A percentile compares a stretch with the other conserved stretches of the same genome.
These are phyloP conservation scores for Ypsolopha scabrella DNA, from an alignment of 2,888 invertebrate genomes.

Conservation along the genomic window DNA sequence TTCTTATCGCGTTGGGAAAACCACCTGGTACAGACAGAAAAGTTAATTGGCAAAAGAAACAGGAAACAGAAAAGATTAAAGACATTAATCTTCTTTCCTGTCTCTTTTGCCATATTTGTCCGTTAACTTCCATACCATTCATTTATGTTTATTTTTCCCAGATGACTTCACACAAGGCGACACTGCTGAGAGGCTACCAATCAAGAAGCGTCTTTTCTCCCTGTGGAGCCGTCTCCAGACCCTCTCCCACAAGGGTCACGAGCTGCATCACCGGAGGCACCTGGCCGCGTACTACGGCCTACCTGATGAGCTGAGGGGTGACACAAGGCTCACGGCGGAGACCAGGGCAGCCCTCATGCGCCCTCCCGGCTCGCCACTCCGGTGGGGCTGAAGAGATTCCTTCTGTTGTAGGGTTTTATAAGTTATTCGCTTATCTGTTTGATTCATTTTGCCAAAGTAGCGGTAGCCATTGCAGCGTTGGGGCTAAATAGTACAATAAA, in stretches of 20 bases:
- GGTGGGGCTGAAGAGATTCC: slow-evolving; percentile 40
- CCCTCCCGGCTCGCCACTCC: slow-evolving; percentile 58
- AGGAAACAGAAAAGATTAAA: no score
- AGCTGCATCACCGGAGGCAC: slow-evolving; percentile 51
- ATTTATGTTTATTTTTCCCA: not conserved
- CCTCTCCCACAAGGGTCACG: slow-evolving; percentile 52
- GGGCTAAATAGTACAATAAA: slow-evolving; percentile 57
- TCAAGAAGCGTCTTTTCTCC: slow-evolving; percentile 54
- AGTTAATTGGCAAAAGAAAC: no score
- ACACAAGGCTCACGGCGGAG: slow-evolving; percentile 45
- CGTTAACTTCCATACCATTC: no score
- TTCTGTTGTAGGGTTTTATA: not conserved
- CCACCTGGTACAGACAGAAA: no score
- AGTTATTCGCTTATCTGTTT: no score
- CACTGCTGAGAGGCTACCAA: slow-evolving; percentile 25
- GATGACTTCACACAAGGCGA: slow-evolving; percentile 10
- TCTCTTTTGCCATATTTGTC: no score
- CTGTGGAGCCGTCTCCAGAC: slow-evolving; percentile 58
- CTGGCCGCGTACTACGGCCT: slow-evolving; percentile 50
- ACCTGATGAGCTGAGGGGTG: slow-evolving; percentile 32
- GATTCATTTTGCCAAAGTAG: no score
- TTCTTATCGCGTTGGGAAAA: no score
- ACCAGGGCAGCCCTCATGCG: slow-evolving; percentile 47
- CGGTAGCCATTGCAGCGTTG: not conserved
- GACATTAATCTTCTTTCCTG: no score